Percentiles rank a stretch among this genome's conserved stretches.
These are phyloP conservation scores for Halocynthia aurantium DNA, from an alignment of 23 tunicate genomes.

Conservation along the genomic window DNA sequence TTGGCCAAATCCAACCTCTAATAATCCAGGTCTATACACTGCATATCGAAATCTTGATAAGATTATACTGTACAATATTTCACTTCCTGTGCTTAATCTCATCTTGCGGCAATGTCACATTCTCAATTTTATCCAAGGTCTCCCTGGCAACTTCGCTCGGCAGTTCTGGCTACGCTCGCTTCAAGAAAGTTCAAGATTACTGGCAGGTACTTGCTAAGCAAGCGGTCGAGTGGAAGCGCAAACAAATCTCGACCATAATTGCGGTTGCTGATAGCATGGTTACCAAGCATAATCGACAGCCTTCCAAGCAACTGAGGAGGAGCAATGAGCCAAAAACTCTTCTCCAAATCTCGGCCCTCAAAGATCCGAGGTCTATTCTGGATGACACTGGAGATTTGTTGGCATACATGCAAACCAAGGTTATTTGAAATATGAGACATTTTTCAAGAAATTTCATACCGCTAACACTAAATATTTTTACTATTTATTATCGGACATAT, in stretches of 20 bases:
- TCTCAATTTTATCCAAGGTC: constrained; percentile 5
- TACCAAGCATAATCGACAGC: no score
- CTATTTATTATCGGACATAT: no score
- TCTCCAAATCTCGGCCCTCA: no score
- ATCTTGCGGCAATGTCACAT: no score
- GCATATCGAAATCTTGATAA: no score
- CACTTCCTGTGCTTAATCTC: no score
- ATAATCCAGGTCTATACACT: no score
- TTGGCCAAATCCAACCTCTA: no score
- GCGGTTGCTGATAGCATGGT: constrained; percentile 8
- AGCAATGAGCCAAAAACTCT: no score
- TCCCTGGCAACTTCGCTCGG: constrained; percentile 16
- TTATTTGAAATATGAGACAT: background rate
- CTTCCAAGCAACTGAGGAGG: no score
- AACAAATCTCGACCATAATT: constrained; percentile 21
- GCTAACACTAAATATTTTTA: background rate
- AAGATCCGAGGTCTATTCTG: background rate
- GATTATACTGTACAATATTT: no score
- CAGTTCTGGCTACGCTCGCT: background rate
- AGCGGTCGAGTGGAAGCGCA: constrained; percentile 17
- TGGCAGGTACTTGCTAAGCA: constrained; percentile 30
- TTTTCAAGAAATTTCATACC: background rate
- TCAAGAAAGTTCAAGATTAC: constrained; percentile 14
- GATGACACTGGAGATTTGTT: constrained; percentile 38
- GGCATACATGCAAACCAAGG: constrained; percentile 21